Base-by-base conservation (phyloP, 2,113 vertebrate genomes). In the Sigmodon hispidus region DNA sequence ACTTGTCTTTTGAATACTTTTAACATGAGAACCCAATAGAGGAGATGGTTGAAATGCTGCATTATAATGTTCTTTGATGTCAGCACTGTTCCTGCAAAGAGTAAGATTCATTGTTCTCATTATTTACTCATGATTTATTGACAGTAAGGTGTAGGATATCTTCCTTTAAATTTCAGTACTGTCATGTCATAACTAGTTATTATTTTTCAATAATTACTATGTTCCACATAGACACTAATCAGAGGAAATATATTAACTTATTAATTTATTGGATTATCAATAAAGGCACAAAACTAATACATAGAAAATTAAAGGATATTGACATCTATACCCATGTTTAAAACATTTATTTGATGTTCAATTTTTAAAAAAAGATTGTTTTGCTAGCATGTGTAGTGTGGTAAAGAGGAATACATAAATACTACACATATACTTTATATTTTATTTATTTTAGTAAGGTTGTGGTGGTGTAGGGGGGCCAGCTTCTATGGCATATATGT, bases 131-230 rank as follows among this genome's bases (percentile, higher is more conserved):
- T 91, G 63, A 76, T 72, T 87, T 73, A 79, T 50, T 96, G 79
- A 43, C 7, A 45, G 31, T 55, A 52, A 59, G 22, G 40, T 77
- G 8, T 2, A 83, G 73, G 11, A 52, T 36, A 45, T 86, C 2
- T 75, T 90, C 15, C 48, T 77, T 90, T 77, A 86, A 92, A 52
- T 8, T 77, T 48, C 65, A 76, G 11, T 90, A 63, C 90, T 48
- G 75, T 79, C 81, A 40, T 92, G 19, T 59, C 21, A 4, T 93
- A 92, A 40, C 94, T 87, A 83, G 16, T 36, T 55, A 59, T 84
- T 9, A 69, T 77, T 92, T 96, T 89, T 87, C 50, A 95, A 11
- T 89, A 89, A 69, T 83, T 83, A 34, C 5, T 80, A 4, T 87
- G 17, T 87, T 1, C 17, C 63, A 85, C 50, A 8, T 70, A 88